A percentile compares a stretch with the other conserved stretches of the same genome.
Evolutionary conservation across 2,888 invertebrate genomes (phyloP).

Genomic region (Troides aeacus): DNA sequence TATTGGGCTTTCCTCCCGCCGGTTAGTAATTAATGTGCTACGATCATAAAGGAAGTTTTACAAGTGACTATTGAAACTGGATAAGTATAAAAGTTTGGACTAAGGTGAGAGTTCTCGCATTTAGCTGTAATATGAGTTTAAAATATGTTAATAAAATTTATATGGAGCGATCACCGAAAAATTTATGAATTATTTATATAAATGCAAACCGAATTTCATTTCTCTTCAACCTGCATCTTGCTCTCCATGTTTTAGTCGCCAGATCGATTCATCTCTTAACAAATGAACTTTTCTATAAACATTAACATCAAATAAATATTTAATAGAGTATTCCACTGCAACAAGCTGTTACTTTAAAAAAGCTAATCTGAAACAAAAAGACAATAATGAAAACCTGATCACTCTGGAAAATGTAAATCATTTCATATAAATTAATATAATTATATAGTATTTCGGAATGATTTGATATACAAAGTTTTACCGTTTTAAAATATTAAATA

Average conservation of each 20-base stretch:
- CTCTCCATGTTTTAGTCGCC: too few species aligned
- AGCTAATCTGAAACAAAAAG: too few species aligned
- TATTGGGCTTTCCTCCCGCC: slow-evolving; percentile 64
- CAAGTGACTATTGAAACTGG: slow-evolving; percentile 72
- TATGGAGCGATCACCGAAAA: slow-evolving; percentile 39
- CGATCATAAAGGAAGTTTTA: slow-evolving; percentile 73
- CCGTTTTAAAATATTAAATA: slow-evolving; percentile 3
- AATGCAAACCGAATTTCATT: neutral
- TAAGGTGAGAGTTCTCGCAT: slow-evolving; percentile 66
- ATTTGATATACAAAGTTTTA: neutral
- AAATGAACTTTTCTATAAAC: too few species aligned
- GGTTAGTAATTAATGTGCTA: slow-evolving; percentile 75
- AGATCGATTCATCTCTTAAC: too few species aligned
- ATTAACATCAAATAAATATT: too few species aligned
- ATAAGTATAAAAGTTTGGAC: slow-evolving; percentile 71
- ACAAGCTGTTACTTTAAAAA: too few species aligned
- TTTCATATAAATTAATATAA: neutral
- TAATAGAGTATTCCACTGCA: too few species aligned
- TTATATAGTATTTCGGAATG: neutral
- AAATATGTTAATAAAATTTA: slow-evolving; percentile 63
- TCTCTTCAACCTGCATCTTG: too few species aligned
- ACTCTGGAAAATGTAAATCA: too few species aligned
- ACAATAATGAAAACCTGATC: too few species aligned
- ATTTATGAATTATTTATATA: neutral
- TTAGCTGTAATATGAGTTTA: slow-evolving; percentile 65